Evolutionary conservation across 1,140 invertebrate species (phyloP), one percentile per base, ranked within the genome.

Genomic region (Rhynchophorus ferrugineus): DNA sequence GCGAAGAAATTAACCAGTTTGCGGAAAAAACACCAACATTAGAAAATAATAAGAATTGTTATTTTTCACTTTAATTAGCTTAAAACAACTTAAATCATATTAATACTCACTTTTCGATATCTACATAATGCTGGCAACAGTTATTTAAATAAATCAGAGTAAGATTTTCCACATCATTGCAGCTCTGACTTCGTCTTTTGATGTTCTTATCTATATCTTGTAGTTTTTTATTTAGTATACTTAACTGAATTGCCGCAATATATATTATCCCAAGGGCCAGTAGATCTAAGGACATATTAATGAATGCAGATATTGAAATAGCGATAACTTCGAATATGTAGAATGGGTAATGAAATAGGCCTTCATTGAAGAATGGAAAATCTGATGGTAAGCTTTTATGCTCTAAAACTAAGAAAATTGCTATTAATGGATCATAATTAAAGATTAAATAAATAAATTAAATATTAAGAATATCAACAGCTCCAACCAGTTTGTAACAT

Each of bases 231-330:
- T 58, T 53, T 22, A 60, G 35, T 19, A 60, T 56, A 7, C 45
- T 56, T 18, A 62, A 52, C 21, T 54, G 43, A 11, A 45, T 39
- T 8, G 38, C 36, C 2, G 56, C 44, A 8, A 58, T 19, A 16
- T 38, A 41, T 21, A 58, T 55, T 8, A 53, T 17, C 13, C 38
- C 43, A n/a, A 45, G 24, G 17, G n/a, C 19, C 3, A 60, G 21
- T 8, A 54, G 33, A 54, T 60, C 59, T n/a, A 58, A 22, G 20
- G 42, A 45, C 11, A 45, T 43, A 41, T 58, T 57, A 43, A 49
- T 19, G 34, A 33, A 57, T 3, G 50, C 57, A 3, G 35, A 33
- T 7, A 45, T 13, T 1, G 20, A n/a, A 13, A 59, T n/a, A 7
- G 24, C 16, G 5, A 54, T 17, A 9, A 38, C 34, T 44, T 58